A percentile compares a stretch with the other conserved stretches of the same genome.
Evolutionary conservation across 2,797 vertebrate genomes (phyloP).

Genomic region (Sebastes iracundus): DNA sequence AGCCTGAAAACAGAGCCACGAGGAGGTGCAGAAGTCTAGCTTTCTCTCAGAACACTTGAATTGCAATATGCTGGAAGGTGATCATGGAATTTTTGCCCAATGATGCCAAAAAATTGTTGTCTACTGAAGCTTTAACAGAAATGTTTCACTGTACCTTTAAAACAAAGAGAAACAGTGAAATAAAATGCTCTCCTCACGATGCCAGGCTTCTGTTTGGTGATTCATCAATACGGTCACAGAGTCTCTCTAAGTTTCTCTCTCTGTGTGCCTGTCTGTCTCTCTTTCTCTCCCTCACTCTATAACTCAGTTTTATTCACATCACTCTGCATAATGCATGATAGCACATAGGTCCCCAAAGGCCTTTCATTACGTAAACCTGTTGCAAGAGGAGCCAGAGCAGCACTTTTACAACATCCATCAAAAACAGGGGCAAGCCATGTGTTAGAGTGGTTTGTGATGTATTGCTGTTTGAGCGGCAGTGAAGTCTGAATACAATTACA

Average conservation of each 20-base stretch:
- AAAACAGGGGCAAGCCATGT: constrained; percentile 37
- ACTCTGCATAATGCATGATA: constrained; percentile 77
- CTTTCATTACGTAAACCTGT: constrained; percentile 80
- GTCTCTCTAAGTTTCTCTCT: constrained; percentile 48
- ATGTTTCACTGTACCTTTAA: constrained; percentile 26
- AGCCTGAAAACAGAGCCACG: too few relatives aligned
- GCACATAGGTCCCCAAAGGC: constrained; percentile 65
- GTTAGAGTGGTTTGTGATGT: constrained; percentile 50
- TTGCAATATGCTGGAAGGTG: too few relatives aligned
- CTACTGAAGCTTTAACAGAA: neutral
- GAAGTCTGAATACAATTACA: constrained; percentile 46
- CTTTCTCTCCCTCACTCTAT: constrained; percentile 47
- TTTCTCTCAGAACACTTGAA: too few relatives aligned
- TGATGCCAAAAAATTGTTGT: too few relatives aligned
- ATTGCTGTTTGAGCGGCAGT: constrained; percentile 47
- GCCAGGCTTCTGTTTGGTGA: constrained; percentile 32
- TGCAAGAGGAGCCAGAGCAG: constrained; percentile 71
- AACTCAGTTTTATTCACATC: constrained; percentile 75
- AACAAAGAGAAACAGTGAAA: constrained; percentile 24
- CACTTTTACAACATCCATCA: constrained; percentile 70
- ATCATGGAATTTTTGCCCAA: too few relatives aligned
- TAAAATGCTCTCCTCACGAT: constrained; percentile 19
- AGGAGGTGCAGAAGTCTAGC: too few relatives aligned
- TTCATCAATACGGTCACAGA: constrained; percentile 55
- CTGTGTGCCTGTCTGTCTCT: constrained; percentile 21